Evolutionary conservation across 2,888 invertebrate species (phyloP).

Genomic region (Lysandra bellargus): DNA sequence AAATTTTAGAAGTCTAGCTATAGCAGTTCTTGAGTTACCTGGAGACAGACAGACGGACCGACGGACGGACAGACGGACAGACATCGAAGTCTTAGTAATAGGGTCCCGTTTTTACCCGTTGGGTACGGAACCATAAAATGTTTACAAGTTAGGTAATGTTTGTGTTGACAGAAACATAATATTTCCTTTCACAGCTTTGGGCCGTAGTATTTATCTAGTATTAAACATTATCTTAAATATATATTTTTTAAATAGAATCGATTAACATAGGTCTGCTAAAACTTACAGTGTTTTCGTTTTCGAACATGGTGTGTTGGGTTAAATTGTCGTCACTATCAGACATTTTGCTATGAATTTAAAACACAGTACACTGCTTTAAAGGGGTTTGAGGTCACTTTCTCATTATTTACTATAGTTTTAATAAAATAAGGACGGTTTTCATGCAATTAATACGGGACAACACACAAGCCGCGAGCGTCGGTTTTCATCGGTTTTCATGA

Average conservation of each 20-base stretch:
- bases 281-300: slow-evolving; percentile 56
- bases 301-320: slow-evolving; percentile 50
- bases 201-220: neutral
- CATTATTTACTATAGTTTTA: neutral
- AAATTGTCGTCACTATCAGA: slow-evolving; percentile 59
- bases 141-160: neutral
- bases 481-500: neutral
- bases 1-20: too few species aligned
- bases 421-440: neutral
- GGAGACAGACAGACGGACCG: too few species aligned
- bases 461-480: neutral
- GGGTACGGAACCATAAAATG: neutral
- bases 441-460: neutral
- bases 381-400: neutral
- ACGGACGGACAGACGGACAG: too few species aligned
- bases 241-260: neutral
- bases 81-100: too few species aligned
- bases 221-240: neutral
- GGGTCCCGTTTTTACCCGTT: too few species aligned
- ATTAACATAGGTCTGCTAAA: slow-evolving; percentile 19
- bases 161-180: neutral
- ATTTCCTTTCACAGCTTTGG: neutral
- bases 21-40: too few species aligned
- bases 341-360: slow-evolving; percentile 42
- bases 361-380: neutral